Evolutionary conservation across 2,797 vertebrate genomes (phyloP).

Genomic region (Scolopax bukidnonensis): DNA sequence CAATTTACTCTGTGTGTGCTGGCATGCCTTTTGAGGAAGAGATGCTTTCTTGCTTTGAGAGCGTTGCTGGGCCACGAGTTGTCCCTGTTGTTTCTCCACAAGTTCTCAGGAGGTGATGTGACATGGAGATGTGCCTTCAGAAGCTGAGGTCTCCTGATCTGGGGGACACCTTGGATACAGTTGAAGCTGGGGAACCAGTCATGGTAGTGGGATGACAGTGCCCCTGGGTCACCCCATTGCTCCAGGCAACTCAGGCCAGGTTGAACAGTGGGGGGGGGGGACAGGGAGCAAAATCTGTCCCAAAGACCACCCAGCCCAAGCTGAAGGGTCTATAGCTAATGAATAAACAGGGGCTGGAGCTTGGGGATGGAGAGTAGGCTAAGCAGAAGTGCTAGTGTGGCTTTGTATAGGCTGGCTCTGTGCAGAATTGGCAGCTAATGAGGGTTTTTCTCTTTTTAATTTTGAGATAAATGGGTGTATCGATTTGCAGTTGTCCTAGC

Average conservation of each 20-base stretch:
- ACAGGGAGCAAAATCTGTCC: neutral
- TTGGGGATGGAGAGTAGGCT: neutral
- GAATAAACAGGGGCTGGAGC: neutral
- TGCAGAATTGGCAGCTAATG: slow-evolving; percentile 60
- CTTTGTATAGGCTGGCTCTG: neutral
- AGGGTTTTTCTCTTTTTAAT: slow-evolving; percentile 72
- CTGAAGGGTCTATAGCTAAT: neutral
- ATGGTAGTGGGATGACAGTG: fast-evolving
- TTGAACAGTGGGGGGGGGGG: fast-evolving
- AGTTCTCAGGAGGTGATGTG: neutral
- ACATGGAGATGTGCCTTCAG: neutral
- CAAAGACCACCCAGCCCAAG: neutral
- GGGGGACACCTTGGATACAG: neutral
- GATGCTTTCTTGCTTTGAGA: neutral
- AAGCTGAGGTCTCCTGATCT: neutral
- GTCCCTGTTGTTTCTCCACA: neutral
- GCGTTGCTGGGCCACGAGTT: fast-evolving
- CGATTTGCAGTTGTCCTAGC: slow-evolving; percentile 65
- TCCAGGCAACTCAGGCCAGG: neutral
- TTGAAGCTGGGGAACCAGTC: neutral
- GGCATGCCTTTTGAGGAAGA: fast-evolving
- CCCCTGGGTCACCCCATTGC: neutral
- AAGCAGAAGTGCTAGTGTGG: neutral
- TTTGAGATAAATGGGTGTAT: slow-evolving; percentile 70
- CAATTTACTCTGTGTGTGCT: neutral